Evolutionary conservation across 1,140 invertebrate species (phyloP).

Genomic region (Ooceraea biroi): DNA sequence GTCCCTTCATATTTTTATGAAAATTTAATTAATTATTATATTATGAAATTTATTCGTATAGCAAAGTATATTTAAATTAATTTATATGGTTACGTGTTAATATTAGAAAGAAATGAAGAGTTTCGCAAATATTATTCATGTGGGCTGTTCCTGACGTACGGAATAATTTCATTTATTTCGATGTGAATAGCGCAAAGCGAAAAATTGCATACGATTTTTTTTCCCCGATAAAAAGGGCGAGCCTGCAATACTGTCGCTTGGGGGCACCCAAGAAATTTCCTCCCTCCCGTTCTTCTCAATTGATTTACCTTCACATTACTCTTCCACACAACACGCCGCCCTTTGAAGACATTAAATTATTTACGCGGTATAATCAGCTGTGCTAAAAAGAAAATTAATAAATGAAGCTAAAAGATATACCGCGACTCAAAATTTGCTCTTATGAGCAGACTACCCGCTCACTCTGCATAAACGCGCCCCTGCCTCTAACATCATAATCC

Average conservation of each 20-base stretch:
- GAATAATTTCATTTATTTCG: conserved; percentile 54
- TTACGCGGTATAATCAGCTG: conserved; percentile 20
- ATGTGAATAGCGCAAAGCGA: neutral
- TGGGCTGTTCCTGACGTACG: neutral
- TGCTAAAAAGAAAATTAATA: conserved; percentile 34
- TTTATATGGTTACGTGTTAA: conserved; percentile 15
- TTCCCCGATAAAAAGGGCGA: neutral
- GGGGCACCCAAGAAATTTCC: conserved; percentile 30
- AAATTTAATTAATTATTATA: conserved; percentile 10
- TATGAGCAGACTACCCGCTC: too few relatives aligned
- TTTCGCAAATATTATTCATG: conserved; percentile 28
- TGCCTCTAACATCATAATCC: conserved; percentile 7
- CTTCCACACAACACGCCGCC: neutral
- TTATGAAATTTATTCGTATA: neutral
- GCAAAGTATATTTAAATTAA: conserved; percentile 7
- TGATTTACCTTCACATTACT: conserved; percentile 22
- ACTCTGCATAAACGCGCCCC: neutral
- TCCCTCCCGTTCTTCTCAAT: conserved; percentile 11
- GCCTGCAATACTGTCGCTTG: conserved; percentile 26
- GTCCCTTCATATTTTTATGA: neutral
- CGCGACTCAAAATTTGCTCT: neutral
- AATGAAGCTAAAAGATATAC: neutral
- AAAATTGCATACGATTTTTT: conserved; percentile 44
- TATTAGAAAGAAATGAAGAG: conserved; percentile 14
- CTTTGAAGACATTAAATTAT: conserved; percentile 45